Evolutionary conservation across 2,113 vertebrate genomes (phyloP).

Genomic region (Peromyscus polionotus): DNA sequence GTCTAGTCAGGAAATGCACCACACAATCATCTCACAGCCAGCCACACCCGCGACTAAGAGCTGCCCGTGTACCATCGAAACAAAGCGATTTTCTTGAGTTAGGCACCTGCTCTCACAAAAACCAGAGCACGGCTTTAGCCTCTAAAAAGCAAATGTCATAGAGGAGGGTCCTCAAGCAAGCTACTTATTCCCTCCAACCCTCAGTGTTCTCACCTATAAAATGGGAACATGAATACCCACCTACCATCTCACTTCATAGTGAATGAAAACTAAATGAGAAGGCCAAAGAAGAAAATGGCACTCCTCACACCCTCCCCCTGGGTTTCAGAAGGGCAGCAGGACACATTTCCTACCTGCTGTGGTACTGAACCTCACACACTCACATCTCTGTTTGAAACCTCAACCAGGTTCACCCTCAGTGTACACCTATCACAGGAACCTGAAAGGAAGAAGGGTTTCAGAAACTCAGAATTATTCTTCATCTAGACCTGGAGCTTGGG

Average conservation of each 20-base stretch:
- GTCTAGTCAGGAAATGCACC: background rate
- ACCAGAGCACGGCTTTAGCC: background rate
- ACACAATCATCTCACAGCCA: background rate
- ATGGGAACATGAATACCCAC: background rate
- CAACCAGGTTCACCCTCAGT: background rate
- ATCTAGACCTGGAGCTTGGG: constrained; percentile 34
- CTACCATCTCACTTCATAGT: background rate
- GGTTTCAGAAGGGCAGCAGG: background rate
- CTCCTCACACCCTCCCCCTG: background rate
- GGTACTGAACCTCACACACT: background rate
- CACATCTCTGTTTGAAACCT: background rate
- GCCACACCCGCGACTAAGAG: background rate
- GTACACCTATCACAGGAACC: background rate
- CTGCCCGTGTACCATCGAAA: accelerated
- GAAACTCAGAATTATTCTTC: constrained; percentile 35
- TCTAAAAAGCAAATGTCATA: background rate
- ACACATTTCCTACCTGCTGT: background rate
- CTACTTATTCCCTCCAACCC: background rate
- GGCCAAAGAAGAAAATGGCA: background rate
- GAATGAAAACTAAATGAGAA: background rate
- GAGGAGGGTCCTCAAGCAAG: background rate
- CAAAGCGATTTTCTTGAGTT: background rate
- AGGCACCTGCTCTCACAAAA: background rate
- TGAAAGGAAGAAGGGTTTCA: background rate
- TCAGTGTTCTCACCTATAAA: background rate